Evolutionary conservation across 2,797 vertebrate species (phyloP), one percentile per base, ranked within the genome.

Genomic region (Pipistrellus kuhlii): DNA sequence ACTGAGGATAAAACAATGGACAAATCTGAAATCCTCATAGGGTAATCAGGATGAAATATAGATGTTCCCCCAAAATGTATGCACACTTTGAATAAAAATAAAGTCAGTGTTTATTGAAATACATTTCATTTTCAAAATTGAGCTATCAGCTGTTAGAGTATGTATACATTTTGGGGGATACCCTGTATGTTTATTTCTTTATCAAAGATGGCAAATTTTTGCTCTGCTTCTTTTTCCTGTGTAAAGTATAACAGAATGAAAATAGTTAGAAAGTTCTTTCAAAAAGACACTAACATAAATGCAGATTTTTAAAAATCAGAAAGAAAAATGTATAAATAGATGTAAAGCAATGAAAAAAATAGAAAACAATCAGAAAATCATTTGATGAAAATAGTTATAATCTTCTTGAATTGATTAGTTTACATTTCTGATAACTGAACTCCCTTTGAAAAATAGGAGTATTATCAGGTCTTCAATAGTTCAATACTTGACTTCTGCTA

Each of bases 271-370:
- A 35, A 68, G 20, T 44, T 71, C 69, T 81, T 81, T 88, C 35
- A 66, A 90, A 85, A 81, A 92, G 35, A 38, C 4, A 85, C 25
- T 73, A 32, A 89, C 32, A 12, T 17, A 90, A 93, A 46, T 44
- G 14, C 32, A 90, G 20, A 85, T 27, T 23, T 71, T 32, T 21
- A 64, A n/a, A 73, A 55, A 38, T 5, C 6, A 78, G 12, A 44
- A 89, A 77, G 30, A 48, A 66, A 78, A 66, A 21, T 17, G 15
- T 35, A 38, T 30, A 69, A 77, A 35, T 8, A 69, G 55, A 72
- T 30, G 48, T 51, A 78, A 72, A 72, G 9, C 4, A 78, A 78
- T 21, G 32, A n/a, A n/a, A 46, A 92, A 64, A 64, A 3, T 17
- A 41, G 3, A 27, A 66, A 66, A 11, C 25, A 59, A 83, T 68